A percentile compares a stretch with the other conserved stretches of the same genome.
These are phyloP conservation scores for Palaemon carinicauda DNA, from an alignment of 1,140 invertebrate species.

Conservation along the genomic window DNA sequence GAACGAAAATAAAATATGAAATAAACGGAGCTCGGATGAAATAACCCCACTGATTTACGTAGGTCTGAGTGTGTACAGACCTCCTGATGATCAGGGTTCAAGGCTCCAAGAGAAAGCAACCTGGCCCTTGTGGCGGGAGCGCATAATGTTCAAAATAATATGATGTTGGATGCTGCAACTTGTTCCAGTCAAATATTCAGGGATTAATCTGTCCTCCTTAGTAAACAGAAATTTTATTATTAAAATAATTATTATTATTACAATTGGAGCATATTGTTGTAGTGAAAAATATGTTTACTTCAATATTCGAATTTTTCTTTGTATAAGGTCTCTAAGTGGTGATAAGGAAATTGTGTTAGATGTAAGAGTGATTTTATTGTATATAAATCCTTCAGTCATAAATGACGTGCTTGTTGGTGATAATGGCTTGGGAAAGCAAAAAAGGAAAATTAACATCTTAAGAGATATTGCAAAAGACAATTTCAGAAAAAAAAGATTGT, in stretches of 20 bases:
- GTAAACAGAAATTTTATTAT: no score
- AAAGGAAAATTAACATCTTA: no score
- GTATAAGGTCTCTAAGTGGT: conserved; percentile 19
- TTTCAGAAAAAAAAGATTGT: no score
- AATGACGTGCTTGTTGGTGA: not conserved
- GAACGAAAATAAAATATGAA: no score
- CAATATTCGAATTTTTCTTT: conserved; percentile 3
- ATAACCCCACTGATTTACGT: no score
- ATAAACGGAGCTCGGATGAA: no score
- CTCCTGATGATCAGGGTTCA: no score
- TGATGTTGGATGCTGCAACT: not conserved
- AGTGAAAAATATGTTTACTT: conserved; percentile 7
- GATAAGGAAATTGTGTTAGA: not conserved
- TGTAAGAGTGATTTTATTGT: not conserved
- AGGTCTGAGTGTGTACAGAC: no score
- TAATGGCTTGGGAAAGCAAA: not conserved
- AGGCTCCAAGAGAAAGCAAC: no score
- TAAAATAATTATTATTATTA: not conserved
- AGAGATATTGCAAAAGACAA: no score
- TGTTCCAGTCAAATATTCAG: conserved; percentile 39
- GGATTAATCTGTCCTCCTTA: conserved; percentile 18
- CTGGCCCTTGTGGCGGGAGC: not conserved
- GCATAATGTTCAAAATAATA: not conserved
- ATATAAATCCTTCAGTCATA: no score
- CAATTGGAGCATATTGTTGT: conserved; percentile 37